Conservation (phyloP, 2,888 invertebrate genomes). For the Chaitophorus viminalis region DNA sequence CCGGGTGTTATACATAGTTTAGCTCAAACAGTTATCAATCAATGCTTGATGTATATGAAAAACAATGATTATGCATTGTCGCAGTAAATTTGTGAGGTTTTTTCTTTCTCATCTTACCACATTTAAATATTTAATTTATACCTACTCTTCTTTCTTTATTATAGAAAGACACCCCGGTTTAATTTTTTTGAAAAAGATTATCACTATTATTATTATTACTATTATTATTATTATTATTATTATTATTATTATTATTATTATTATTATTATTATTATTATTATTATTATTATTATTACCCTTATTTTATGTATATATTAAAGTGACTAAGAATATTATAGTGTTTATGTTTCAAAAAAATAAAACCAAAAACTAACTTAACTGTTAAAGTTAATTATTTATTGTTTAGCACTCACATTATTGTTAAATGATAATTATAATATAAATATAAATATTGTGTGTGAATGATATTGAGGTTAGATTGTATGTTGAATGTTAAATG, state of each 20-base stretch:
- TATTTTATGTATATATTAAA: background rate
- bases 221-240: no score
- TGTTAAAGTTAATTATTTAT: slow-evolving; percentile 35
- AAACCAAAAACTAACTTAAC: slow-evolving; percentile 43
- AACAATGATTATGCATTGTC: slow-evolving; percentile 20
- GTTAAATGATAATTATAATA: slow-evolving; percentile 8
- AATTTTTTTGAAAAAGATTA: slow-evolving; percentile 14
- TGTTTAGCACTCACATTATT: slow-evolving; percentile 20
- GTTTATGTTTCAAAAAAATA: slow-evolving; percentile 10
- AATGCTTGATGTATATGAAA: slow-evolving; percentile 56
- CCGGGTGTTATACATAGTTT: slow-evolving; percentile 37
- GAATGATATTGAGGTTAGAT: slow-evolving; percentile 18
- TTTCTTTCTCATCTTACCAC: slow-evolving; percentile 20
- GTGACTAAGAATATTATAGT: slow-evolving; percentile 25
- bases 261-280: slow-evolving; percentile 24
- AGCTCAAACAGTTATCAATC: slow-evolving; percentile 56
- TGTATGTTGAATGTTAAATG: slow-evolving; percentile 50
- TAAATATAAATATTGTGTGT: slow-evolving; percentile 11
- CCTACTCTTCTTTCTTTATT: background rate
- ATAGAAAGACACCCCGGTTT: background rate
- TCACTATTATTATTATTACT: slow-evolving; percentile 32
- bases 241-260: slow-evolving; percentile 36
- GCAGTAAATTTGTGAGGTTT: slow-evolving; percentile 35
- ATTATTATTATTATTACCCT: background rate
- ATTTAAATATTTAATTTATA: slow-evolving; percentile 43